These are phyloP conservation scores for Antheraea mylitta DNA, from an alignment of 1,140 invertebrate species.

Conservation along the genomic window DNA sequence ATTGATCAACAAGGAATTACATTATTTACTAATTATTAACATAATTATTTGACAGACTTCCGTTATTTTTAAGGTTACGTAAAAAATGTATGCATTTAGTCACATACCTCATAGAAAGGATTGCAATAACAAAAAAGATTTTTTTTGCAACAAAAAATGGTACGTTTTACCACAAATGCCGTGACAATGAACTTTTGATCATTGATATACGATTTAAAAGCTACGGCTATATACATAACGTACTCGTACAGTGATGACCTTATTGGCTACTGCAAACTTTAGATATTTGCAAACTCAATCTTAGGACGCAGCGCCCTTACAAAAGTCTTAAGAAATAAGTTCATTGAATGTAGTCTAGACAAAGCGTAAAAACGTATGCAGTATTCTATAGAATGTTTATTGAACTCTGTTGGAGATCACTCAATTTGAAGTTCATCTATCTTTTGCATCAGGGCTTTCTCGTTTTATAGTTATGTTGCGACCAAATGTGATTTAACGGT, in stretches of 20 bases:
- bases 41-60: too few relatives aligned
- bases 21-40: too few relatives aligned
- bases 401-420: slow-evolving; percentile 4
- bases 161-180: too few relatives aligned
- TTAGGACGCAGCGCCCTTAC: neutral
- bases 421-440: slow-evolving; percentile 4
- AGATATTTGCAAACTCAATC: neutral
- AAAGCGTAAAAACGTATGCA: neutral
- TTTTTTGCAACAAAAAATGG: too few relatives aligned
- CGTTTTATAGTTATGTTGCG: too few relatives aligned
- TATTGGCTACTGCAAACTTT: neutral
- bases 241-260: neutral
- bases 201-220: neutral
- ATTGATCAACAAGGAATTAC: too few relatives aligned
- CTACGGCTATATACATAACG: neutral
- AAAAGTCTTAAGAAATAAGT: neutral
- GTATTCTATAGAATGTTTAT: slow-evolving; percentile 2
- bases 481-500: too few relatives aligned
- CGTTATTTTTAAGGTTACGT: too few relatives aligned
- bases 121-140: too few relatives aligned
- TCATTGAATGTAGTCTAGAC: slow-evolving; percentile 8
- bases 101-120: too few relatives aligned
- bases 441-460: neutral
- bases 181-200: neutral
- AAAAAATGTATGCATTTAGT: too few relatives aligned